A percentile compares a stretch with the other conserved stretches of the same genome.
Conservation (phyloP, 2,888 invertebrate genomes). For the Lordiphosa andalusiaca region DNA sequence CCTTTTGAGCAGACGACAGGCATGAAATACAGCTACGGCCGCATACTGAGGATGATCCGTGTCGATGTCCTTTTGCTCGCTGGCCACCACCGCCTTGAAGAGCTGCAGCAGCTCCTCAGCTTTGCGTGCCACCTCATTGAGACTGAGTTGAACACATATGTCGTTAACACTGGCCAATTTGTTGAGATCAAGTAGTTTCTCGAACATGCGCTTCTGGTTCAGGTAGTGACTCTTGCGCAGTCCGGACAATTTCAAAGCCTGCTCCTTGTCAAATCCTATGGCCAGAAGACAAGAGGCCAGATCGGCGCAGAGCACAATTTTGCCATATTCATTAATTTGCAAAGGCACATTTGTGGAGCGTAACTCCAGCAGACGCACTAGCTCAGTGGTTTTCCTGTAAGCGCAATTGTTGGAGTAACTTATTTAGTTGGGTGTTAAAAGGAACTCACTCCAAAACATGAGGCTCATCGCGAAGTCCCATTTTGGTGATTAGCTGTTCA, state of each 20-base stretch:
- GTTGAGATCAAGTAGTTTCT: conserved; percentile 84
- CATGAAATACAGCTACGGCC: conserved; percentile 84
- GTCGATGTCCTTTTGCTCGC: conserved; percentile 81
- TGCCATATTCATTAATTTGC: conserved; percentile 83
- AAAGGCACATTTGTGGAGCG: conserved; percentile 74
- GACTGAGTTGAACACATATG: conserved; percentile 83
- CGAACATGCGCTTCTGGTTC: conserved; percentile 82
- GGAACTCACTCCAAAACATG: conserved; percentile 66
- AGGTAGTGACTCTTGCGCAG: conserved; percentile 82
- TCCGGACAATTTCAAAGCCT: conserved; percentile 83
- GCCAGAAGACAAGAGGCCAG: conserved; percentile 82
- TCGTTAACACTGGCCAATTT: conserved; percentile 82
- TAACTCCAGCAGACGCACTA: conserved; percentile 75
- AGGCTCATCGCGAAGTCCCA: conserved; percentile 74
- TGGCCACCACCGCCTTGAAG: conserved; percentile 79
- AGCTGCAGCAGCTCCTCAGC: conserved; percentile 82
- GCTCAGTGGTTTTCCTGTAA: conserved; percentile 76
- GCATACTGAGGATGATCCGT: conserved; percentile 84
- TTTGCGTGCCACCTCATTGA: conserved; percentile 80
- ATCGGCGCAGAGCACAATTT: conserved; percentile 84
- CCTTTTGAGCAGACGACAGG: conserved; percentile 83
- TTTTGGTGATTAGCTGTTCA: conserved; percentile 74
- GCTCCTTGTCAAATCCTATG: conserved; percentile 82
- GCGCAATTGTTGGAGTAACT: no score
- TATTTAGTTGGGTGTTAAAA: no score